Conservation (phyloP, 2,888 invertebrate genomes). For the Parthenolecanium corni region DNA sequence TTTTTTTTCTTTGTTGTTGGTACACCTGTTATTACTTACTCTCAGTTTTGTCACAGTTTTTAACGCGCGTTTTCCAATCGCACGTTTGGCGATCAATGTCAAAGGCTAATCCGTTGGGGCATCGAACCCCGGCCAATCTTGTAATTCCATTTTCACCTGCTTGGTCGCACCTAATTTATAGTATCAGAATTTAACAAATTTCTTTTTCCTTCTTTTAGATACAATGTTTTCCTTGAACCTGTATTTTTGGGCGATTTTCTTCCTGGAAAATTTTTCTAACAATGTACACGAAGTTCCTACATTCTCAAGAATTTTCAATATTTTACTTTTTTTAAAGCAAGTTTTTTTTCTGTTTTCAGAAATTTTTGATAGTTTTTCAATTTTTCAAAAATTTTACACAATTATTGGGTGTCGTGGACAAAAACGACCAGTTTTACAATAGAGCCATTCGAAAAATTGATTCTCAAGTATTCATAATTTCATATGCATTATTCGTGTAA, state of each 20-base stretch:
- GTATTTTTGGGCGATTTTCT: neutral
- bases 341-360: too few relatives aligned
- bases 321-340: too few relatives aligned
- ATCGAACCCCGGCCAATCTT: constrained; percentile 76
- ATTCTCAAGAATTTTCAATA: too few relatives aligned
- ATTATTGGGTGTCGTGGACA: too few relatives aligned
- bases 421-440: too few relatives aligned
- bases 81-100: constrained; percentile 90
- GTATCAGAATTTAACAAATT: constrained; percentile 27
- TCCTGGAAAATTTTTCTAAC: neutral
- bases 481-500: too few relatives aligned
- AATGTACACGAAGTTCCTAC: neutral
- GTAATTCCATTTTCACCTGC: constrained; percentile 76
- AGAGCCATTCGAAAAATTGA: too few relatives aligned
- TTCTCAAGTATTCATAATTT: too few relatives aligned
- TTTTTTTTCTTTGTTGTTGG: neutral
- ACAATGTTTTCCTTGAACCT: neutral
- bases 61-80: constrained; percentile 93
- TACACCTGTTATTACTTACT: constrained; percentile 53
- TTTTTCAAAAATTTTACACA: too few relatives aligned
- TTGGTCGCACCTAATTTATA: constrained; percentile 65
- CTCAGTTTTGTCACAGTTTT: constrained; percentile 86
- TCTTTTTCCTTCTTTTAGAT: constrained; percentile 4
- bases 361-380: too few relatives aligned
- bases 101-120: constrained; percentile 82